phyloP scores from a whole-genome alignment of 2,113 vertebrate genomes.

The Rhabdomys dilectus region DNA sequence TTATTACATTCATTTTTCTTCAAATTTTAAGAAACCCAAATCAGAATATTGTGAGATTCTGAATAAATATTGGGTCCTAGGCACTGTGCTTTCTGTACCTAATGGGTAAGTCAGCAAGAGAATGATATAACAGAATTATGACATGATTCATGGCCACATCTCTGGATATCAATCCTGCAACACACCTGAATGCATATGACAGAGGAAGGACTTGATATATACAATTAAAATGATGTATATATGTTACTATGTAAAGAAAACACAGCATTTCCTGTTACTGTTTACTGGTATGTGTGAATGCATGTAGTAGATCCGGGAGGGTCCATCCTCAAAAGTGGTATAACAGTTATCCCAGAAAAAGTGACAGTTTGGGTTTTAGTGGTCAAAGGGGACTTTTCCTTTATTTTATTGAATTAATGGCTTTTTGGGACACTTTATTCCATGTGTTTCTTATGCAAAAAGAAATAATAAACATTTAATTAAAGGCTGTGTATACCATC shows the following conservation, averaged over 20 bases:
- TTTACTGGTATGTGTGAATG: not conserved
- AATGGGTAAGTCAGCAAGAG: not conserved
- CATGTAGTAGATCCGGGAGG: not conserved
- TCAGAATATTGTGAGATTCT: not conserved
- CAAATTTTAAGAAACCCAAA: constrained; percentile 6
- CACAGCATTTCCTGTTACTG: not conserved
- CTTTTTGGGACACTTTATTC: not conserved
- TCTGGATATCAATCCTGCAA: not conserved
- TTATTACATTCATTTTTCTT: not conserved
- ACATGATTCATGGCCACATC: not conserved
- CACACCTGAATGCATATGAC: not conserved
- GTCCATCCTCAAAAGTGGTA: not conserved
- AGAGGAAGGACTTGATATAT: not conserved
- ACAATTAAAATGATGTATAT: not conserved
- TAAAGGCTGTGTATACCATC: constrained; percentile 23
- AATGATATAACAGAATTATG: not conserved
- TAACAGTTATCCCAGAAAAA: not conserved
- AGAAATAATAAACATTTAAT: constrained; percentile 25
- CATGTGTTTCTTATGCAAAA: constrained; percentile 39
- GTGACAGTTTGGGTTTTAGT: not conserved
- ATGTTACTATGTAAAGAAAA: not conserved
- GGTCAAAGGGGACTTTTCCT: not conserved
- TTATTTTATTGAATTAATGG: constrained; percentile 35
- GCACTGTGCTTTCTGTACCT: not conserved
- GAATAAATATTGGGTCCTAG: not conserved